phyloP scores from a whole-genome alignment of 2,888 invertebrate genomes.

The Zonitis immaculata region DNA sequence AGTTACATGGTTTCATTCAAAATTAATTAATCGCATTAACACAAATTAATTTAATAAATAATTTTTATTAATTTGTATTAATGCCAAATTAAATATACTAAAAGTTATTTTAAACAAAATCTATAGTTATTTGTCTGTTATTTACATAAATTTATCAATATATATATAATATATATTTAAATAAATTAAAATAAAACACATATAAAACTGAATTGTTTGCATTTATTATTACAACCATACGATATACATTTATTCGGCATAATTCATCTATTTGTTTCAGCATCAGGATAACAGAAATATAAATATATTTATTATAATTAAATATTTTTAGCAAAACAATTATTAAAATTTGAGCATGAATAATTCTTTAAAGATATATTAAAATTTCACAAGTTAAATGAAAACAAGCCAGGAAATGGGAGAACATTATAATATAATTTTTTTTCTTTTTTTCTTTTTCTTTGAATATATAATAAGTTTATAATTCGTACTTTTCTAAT shows the following conservation, averaged over 20 bases:
- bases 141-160: constrained; percentile 2
- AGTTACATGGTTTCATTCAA: constrained; percentile 16
- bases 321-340: constrained; percentile 32
- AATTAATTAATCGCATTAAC: neutral
- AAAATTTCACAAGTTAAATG: constrained; percentile 23
- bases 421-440: constrained; percentile 33
- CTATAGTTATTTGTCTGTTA: constrained; percentile 1
- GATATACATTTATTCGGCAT: constrained; percentile 43
- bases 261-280: constrained; percentile 44
- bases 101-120: neutral
- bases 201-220: constrained; percentile 43
- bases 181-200: constrained; percentile 20
- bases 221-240: constrained; percentile 45
- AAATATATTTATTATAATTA: constrained; percentile 19
- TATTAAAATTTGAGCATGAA: constrained; percentile 28
- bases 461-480: constrained; percentile 28
- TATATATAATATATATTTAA: too few species aligned
- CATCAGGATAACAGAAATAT: constrained; percentile 35
- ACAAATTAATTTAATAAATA: neutral
- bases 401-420: constrained; percentile 37
- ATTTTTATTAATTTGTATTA: constrained; percentile 5
- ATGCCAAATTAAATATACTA: constrained; percentile 1
- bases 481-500: constrained; percentile 37
- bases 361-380: constrained; percentile 21
- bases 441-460: neutral